These are phyloP conservation scores for Aricia agestis DNA, from an alignment of 1,140 invertebrate species.

Conservation along the genomic window DNA sequence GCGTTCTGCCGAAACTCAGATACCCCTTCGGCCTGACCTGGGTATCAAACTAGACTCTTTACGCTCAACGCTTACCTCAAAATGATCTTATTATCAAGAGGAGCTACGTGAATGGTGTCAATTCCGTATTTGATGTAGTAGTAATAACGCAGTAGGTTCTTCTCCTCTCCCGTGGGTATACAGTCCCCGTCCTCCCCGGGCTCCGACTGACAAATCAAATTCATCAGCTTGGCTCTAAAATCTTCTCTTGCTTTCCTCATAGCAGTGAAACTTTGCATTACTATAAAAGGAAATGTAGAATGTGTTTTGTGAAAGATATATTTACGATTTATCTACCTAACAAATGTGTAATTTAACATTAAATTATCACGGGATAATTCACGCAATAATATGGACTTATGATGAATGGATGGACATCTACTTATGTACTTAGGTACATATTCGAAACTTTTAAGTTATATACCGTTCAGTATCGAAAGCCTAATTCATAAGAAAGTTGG, in stretches of 20 bases:
- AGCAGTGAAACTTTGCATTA: constrained; percentile 79
- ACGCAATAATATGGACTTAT: too few species aligned
- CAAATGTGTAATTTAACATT: too few species aligned
- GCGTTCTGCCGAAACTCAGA: too few species aligned
- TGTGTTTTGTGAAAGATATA: neutral
- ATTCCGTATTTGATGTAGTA: constrained; percentile 93
- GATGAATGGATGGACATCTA: too few species aligned
- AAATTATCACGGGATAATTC: too few species aligned
- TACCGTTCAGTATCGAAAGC: too few species aligned
- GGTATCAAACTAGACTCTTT: too few species aligned
- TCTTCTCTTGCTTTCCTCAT: constrained; percentile 86
- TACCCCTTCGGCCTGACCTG: too few species aligned
- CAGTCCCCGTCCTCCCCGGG: constrained; percentile 52
- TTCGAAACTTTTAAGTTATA: too few species aligned
- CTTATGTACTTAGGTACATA: too few species aligned
- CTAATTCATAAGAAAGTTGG: too few species aligned
- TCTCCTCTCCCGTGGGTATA: constrained; percentile 79
- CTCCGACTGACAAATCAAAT: constrained; percentile 80
- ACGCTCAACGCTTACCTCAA: constrained; percentile 59
- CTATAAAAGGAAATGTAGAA: constrained; percentile 32
- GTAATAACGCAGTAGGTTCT: constrained; percentile 88
- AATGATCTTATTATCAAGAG: constrained; percentile 81
- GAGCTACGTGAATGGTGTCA: constrained; percentile 89
- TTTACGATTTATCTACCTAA: too few species aligned
- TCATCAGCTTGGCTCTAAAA: constrained; percentile 87